Evolutionary conservation across 2,888 invertebrate genomes (phyloP).

Genomic region (Galeruca laticollis): DNA sequence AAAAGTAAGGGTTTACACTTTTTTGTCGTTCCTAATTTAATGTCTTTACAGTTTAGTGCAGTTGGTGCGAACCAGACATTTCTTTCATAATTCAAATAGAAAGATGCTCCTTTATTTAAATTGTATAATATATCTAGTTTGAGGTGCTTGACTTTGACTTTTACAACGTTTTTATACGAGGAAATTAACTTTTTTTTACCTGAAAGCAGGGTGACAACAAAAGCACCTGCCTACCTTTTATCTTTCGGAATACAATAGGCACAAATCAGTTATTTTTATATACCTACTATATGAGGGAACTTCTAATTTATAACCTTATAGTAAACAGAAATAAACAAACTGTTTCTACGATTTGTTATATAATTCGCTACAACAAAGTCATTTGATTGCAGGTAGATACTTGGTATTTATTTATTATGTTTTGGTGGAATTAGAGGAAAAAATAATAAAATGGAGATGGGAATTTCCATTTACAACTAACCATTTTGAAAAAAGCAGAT

Average conservation of each 20-base stretch:
- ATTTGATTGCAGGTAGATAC: no score
- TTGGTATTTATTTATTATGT: no score
- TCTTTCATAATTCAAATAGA: background rate
- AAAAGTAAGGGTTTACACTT: no score
- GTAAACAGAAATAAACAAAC: no score
- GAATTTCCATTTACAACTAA: no score
- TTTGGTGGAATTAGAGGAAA: no score
- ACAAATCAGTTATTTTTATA: background rate
- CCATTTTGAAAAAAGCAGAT: no score
- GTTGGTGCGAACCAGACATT: background rate
- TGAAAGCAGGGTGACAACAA: background rate
- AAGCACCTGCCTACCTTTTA: background rate
- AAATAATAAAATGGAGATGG: no score
- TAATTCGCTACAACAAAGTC: no score
- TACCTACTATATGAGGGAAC: background rate
- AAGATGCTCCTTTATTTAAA: constrained; percentile 1
- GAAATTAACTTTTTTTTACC: constrained; percentile 6
- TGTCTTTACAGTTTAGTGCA: background rate
- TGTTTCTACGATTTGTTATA: no score
- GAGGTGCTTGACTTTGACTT: constrained; percentile 4
- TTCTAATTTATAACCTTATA: background rate
- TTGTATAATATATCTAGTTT: constrained; percentile 5
- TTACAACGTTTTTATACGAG: constrained; percentile 1
- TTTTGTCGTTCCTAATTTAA: background rate
- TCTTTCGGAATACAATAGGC: background rate